Base-by-base conservation (phyloP, 2,113 vertebrate species). In the Caretta caretta region DNA sequence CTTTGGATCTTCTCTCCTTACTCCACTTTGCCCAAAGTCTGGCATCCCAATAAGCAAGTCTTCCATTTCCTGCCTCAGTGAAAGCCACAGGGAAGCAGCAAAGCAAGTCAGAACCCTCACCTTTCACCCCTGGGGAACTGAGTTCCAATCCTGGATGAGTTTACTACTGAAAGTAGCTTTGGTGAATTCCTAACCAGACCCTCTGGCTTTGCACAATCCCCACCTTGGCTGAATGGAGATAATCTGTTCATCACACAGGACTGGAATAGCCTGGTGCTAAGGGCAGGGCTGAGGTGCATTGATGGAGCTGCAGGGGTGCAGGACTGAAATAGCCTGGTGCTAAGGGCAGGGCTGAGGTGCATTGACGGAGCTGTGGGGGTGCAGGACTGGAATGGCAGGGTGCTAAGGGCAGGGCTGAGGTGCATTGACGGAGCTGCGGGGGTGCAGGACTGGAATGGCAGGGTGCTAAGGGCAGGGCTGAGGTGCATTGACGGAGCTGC, bases 1-100 rank as follows among this genome's bases (percentile, higher is more conserved):
- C 1, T 0, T 48, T 25, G 46, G 10, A 42, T 50, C 1, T 0
- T 51, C 59, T 38, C 11, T 82, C 25, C n/a, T 69, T 0, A 0
- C 8, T 25, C 6, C 0, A 1, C 16, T 38, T 35, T 31, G 27
- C 25, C 49, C 84, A 57, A 38, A 27, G 25, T 31, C 84, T 69
- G 54, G 48, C 56, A 54, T 27, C 1, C 0, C 72, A 46, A 25
- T 38, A n/a, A 46, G 27, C 19, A 8, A 14, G 17, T 88, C 65
- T 8, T 59, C 56, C 84, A 35, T 0, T 0, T 86, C 42, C 75
- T 78, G 75, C 22, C 29, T 12, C 57, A 42, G 25, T 76, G 69
- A 57, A 84, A 88, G 10, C 20, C 12, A 12, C 29, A 57, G 14
- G 10, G 69, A 80, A 25, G 50, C 42, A 91, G 17, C 42, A 5